Evolutionary conservation across 2,113 vertebrate genomes (phyloP).

Genomic region (Dascyllus trimaculatus): DNA sequence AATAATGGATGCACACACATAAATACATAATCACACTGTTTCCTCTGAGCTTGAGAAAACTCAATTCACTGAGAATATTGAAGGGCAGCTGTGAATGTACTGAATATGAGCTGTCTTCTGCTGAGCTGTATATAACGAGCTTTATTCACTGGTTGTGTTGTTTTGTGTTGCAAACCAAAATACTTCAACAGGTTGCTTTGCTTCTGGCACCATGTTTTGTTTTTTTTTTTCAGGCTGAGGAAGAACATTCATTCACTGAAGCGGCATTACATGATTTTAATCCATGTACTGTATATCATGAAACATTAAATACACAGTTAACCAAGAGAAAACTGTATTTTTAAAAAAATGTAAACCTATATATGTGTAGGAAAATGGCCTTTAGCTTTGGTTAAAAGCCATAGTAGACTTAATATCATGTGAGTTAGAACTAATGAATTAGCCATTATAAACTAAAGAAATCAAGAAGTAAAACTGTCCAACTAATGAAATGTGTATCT

Average conservation of each 20-base stretch:
- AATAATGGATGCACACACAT: background rate
- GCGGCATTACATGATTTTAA: slow-evolving; percentile 29
- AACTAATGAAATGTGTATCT: background rate
- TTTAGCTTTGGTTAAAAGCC: background rate
- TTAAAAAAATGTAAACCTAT: background rate
- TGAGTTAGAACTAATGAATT: background rate
- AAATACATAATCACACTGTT: slow-evolving; percentile 19
- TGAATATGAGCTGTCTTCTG: slow-evolving; percentile 19
- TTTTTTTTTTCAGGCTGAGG: background rate
- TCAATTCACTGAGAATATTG: slow-evolving; percentile 24
- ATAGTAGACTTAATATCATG: background rate
- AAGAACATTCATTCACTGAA: slow-evolving; percentile 3
- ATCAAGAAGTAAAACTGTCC: background rate
- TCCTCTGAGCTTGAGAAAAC: slow-evolving; percentile 14
- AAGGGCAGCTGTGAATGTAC: slow-evolving; percentile 56
- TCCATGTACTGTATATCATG: slow-evolving; percentile 4
- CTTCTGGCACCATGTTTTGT: background rate
- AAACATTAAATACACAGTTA: background rate
- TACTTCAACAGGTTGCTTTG: background rate
- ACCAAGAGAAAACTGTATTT: background rate
- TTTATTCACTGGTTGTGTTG: slow-evolving; percentile 23
- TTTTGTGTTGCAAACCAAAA: slow-evolving; percentile 23
- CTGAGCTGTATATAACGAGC: slow-evolving; percentile 36
- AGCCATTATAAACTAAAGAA: background rate
- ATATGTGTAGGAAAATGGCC: background rate